Evolutionary conservation across 1,140 invertebrate species (phyloP).

Genomic region (Drosophila tristis): DNA sequence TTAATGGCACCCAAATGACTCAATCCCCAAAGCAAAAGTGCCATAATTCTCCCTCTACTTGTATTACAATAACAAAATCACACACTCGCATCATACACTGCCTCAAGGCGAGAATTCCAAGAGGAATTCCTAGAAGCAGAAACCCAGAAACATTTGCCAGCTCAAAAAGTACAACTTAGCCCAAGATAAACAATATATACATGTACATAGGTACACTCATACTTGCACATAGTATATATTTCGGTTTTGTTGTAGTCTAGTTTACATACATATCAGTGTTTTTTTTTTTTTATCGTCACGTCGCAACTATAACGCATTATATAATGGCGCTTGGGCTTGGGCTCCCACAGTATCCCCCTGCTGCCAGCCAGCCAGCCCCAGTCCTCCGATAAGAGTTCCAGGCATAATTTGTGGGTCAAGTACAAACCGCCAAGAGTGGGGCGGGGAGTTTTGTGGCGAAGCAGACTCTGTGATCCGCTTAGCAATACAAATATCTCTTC

Average conservation of each 20-base stretch:
- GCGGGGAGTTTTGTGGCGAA: constrained; percentile 17
- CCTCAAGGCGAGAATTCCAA: not conserved
- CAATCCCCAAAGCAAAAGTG: no score
- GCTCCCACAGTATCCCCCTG: constrained; percentile 15
- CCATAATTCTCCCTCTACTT: no score
- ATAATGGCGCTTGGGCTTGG: constrained; percentile 48
- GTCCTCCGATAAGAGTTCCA: constrained; percentile 23
- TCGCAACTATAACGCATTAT: constrained; percentile 62
- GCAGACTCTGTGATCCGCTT: constrained; percentile 18
- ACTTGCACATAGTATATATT: not conserved
- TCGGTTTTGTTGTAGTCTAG: not conserved
- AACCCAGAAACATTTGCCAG: constrained; percentile 16
- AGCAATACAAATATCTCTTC: constrained; percentile 3
- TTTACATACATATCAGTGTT: constrained; percentile 1
- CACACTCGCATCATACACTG: not conserved
- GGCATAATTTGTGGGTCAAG: constrained; percentile 74
- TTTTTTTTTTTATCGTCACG: constrained; percentile 68
- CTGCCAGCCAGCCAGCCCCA: not conserved
- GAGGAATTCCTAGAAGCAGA: constrained; percentile 19
- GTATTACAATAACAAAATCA: constrained; percentile 7
- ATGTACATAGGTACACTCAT: constrained; percentile 15
- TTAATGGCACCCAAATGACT: no score
- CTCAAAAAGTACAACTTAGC: constrained; percentile 14
- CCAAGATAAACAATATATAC: constrained; percentile 9
- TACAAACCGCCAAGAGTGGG: constrained; percentile 31